These are phyloP conservation scores for Zaprionus bogoriensis DNA, from an alignment of 2,888 invertebrate genomes.

Conservation along the genomic window DNA sequence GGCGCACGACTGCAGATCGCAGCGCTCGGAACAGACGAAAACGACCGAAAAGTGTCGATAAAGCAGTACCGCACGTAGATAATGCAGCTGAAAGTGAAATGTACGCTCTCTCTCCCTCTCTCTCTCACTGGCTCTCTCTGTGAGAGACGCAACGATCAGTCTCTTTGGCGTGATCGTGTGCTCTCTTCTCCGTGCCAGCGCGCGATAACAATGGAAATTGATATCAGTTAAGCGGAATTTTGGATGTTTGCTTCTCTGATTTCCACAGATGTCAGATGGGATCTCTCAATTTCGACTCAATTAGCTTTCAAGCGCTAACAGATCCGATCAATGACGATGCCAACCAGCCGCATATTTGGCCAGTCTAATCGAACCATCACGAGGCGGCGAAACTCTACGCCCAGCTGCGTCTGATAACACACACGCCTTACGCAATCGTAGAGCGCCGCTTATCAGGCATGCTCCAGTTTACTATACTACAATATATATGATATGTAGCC, in stretches of 20 bases:
- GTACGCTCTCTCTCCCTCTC: constrained; percentile 3
- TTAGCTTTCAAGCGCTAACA: constrained; percentile 58
- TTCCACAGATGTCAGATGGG: constrained; percentile 11
- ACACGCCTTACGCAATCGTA: constrained; percentile 14
- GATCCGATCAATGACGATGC: constrained; percentile 41
- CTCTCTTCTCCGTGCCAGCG: constrained; percentile 10
- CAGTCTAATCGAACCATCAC: constrained; percentile 35
- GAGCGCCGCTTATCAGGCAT: constrained; percentile 38
- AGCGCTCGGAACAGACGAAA: constrained; percentile 36
- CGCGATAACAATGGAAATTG: constrained; percentile 54
- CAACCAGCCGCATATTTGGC: constrained; percentile 29
- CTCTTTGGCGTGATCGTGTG: neutral
- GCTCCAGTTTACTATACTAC: constrained; percentile 30
- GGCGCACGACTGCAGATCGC: constrained; percentile 11
- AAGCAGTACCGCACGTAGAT: constrained; percentile 15
- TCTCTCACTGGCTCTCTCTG: neutral
- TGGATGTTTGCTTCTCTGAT: constrained; percentile 20
- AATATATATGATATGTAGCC: too few species aligned
- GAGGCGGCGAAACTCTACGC: constrained; percentile 12
- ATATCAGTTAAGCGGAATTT: constrained; percentile 20
- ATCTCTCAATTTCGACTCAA: constrained; percentile 54
- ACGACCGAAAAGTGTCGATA: constrained; percentile 12
- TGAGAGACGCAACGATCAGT: neutral
- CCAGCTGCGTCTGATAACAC: constrained; percentile 29
- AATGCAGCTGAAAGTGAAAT: constrained; percentile 43